Conservation (phyloP, 2,888 invertebrate species). For the Oscheius sp. region DNA sequence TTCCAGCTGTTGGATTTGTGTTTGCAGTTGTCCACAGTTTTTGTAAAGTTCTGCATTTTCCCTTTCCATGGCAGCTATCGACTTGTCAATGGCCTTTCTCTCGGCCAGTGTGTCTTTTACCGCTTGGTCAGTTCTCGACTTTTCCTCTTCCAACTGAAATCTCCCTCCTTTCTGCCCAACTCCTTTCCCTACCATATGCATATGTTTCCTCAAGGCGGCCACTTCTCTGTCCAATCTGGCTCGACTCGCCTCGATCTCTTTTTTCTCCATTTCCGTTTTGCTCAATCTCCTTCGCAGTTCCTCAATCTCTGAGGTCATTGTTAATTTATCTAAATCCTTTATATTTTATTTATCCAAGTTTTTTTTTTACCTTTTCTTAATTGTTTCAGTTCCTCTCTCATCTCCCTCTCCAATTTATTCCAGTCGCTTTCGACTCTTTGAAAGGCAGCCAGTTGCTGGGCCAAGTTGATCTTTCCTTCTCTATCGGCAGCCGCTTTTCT, state of each 20-base stretch:
- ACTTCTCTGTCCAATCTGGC: constrained; percentile 57
- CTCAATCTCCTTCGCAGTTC: constrained; percentile 46
- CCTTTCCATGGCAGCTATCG: constrained; percentile 65
- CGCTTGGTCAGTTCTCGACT: constrained; percentile 56
- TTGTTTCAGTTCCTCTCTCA: constrained; percentile 57
- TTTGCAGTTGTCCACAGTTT: constrained; percentile 61
- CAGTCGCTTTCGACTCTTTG: constrained; percentile 55
- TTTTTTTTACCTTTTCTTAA: constrained; percentile 45
- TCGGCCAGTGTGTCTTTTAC: constrained; percentile 62
- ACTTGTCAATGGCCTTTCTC: constrained; percentile 63
- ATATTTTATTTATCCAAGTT: neutral
- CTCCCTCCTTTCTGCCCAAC: constrained; percentile 3
- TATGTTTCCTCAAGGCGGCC: constrained; percentile 56
- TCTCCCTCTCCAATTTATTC: constrained; percentile 53
- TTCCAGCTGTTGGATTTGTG: constrained; percentile 63
- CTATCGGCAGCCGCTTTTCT: constrained; percentile 43
- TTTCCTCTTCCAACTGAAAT: constrained; percentile 66
- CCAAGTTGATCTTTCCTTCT: constrained; percentile 38
- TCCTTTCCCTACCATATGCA: constrained; percentile 48
- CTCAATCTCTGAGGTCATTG: constrained; percentile 55
- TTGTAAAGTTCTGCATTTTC: constrained; percentile 66
- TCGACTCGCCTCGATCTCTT: constrained; percentile 52
- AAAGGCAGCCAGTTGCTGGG: constrained; percentile 40
- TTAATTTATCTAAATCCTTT: constrained; percentile 56
- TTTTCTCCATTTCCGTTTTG: constrained; percentile 52